Evolutionary conservation across 2,888 invertebrate species (phyloP), one percentile per base, ranked within the genome.

Genomic region (Melieria omissa): DNA sequence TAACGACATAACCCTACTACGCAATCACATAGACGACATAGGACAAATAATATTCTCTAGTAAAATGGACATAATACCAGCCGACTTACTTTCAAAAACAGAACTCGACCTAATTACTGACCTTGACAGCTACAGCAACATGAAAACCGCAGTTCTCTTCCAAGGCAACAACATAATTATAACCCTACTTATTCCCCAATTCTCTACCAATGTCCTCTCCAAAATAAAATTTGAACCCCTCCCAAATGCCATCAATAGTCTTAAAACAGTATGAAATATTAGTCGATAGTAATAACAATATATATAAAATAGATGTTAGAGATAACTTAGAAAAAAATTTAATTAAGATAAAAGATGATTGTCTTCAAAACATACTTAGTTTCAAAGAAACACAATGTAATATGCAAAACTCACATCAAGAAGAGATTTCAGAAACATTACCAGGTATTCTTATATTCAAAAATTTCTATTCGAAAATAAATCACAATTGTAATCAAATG

Each of bases 381-480:
- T 58, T 62, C 10, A 47, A 67, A 67, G 73, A 70, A 73, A 70
- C 73, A 63, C 29, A 73, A 41, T 73, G 73, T 63, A 60, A 65
- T 42, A 55, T 73, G 57, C 41, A 62, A 58, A 70, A n/a, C n/a
- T 42, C 63, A 47, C 49, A 55, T 45, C 10, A 73, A 65, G 6
- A 45, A 52, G n/a, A 42, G 9, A 52, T 73, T 14, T 67, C 41
- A 14, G 70, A 70, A 73, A 66, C 70, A 9, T 44, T 52, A 12
- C 57, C 70, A 14, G 69, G 64, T 44, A 70, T 74, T 55, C 47
- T 73, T 41, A 44, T 73, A 47, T 69, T 71, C 49, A 75, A 75
- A 61, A 71, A 71, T 42, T 72, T 70, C 14, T 54, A 61, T 45
- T 46, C 14, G 6, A 44, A 73, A 70, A 73, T 73, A 55, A 61